Conservation (phyloP, 2,888 invertebrate genomes). For the Andrena fulva region DNA sequence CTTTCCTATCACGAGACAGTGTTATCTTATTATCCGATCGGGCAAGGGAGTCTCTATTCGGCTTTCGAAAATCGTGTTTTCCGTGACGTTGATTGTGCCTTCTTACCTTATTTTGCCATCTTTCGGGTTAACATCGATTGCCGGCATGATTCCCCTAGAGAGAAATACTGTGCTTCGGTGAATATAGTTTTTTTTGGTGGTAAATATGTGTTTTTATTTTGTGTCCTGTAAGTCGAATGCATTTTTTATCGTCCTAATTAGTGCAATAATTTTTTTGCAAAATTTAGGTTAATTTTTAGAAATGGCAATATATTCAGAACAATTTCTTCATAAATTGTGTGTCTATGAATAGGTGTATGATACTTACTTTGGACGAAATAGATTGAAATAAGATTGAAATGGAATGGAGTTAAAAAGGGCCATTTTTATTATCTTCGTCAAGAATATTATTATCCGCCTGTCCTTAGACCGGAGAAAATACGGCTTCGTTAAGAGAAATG, state of each 20-base stretch:
- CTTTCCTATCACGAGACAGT: slow-evolving; percentile 33
- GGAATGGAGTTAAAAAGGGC: too few relatives aligned
- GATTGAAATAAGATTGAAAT: too few relatives aligned
- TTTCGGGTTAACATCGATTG: background rate
- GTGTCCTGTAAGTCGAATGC: too few relatives aligned
- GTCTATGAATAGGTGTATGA: too few relatives aligned
- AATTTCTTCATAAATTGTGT: too few relatives aligned
- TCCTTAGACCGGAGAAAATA: too few relatives aligned
- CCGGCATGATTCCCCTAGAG: background rate
- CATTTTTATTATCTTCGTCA: background rate
- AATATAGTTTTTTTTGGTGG: background rate
- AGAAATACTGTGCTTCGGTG: background rate
- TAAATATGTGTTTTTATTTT: too few relatives aligned
- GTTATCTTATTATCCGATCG: slow-evolving; percentile 64
- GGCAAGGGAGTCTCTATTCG: slow-evolving; percentile 17
- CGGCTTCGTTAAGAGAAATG: background rate
- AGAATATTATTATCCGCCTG: background rate
- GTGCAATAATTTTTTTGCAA: too few relatives aligned
- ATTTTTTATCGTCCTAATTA: too few relatives aligned
- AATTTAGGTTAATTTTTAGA: too few relatives aligned
- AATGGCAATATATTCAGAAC: too few relatives aligned
- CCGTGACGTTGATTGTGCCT: background rate
- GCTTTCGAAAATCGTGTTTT: slow-evolving; percentile 15
- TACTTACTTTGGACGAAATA: too few relatives aligned
- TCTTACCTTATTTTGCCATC: slow-evolving; percentile 10